Base-by-base conservation (phyloP, 1,140 invertebrate species). In the Helicoverpa zea region DNA sequence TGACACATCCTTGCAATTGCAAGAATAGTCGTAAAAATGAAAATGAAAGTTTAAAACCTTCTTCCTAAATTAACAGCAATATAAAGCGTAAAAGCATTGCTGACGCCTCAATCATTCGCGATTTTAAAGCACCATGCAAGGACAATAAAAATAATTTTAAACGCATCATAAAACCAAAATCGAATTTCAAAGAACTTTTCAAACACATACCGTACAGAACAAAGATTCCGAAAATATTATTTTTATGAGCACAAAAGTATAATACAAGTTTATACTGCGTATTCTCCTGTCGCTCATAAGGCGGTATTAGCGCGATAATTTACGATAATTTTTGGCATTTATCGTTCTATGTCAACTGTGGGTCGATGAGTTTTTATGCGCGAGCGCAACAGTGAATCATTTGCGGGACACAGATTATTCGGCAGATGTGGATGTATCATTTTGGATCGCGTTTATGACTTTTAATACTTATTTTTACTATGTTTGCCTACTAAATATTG, bases 321-420 rank as follows among this genome's bases (percentile, higher is more conserved):
- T 84, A 84, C 83, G 83, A 76, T 81, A 79, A 79, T 81, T 77
- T 81, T 81, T 81, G 83, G 80, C 83, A 75, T 84, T 84, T 84
- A 84, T 81, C 61, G 83, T 73, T 77, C 73, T 83, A 80, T 83
- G 82, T 83, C 82, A 83, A 83, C 82, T 80, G 30, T 52, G 78
- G 51, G 78, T 83, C 79, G 82, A 83, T 83, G 74, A 75, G 79
- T 81, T 83, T 83, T 83, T 83, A 80, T 83, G 81, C 66, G 81
- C 77, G 49, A 10, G 43, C 66, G 66, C 66, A 64, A 58, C 63
- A 56, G 82, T 83, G 82, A 83, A 64, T 83, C 82, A 83, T 66
- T 64, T 58, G 54, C 47, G 76, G 58, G 76, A 56, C 76, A 79
- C 35, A 79, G 75, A 82, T 30, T 64, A 51, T 52, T 12, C 18